A percentile compares a stretch with the other conserved stretches of the same genome.
Conservation (phyloP, 2,797 vertebrate genomes). For the Pangasius macronema region DNA sequence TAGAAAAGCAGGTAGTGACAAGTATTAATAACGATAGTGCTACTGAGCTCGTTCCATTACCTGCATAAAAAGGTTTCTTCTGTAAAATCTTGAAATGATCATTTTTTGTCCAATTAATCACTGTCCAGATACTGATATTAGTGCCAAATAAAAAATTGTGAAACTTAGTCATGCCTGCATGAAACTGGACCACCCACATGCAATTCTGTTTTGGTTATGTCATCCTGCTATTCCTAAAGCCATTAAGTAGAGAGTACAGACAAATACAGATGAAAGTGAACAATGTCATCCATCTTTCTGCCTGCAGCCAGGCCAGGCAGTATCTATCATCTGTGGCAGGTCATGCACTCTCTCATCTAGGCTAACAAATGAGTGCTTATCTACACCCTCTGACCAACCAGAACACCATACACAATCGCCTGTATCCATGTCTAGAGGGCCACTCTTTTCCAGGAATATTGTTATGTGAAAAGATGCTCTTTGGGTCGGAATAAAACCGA, state of each 20-base stretch:
- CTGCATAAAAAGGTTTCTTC: neutral
- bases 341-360: conserved; percentile 40
- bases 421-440: conserved; percentile 12
- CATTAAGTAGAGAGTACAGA: conserved; percentile 51
- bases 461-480: conserved; percentile 13
- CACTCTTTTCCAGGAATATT: neutral
- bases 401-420: conserved; percentile 1
- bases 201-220: conserved; percentile 44
- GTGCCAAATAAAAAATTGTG: conserved; percentile 29
- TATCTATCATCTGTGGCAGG: conserved; percentile 52
- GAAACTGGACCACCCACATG: conserved; percentile 31
- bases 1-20: neutral
- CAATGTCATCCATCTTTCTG: conserved; percentile 19
- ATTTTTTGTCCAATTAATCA: neutral
- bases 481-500: neutral
- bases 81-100: neutral
- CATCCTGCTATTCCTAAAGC: conserved; percentile 48
- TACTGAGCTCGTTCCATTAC: neutral
- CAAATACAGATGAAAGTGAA: conserved; percentile 39
- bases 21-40: neutral
- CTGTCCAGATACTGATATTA: neutral
- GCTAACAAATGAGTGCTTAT: conserved; percentile 51
- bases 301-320: conserved; percentile 9
- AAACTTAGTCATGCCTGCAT: conserved; percentile 22
- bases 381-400: conserved; percentile 1